These are phyloP conservation scores for Lophius piscatorius DNA, from an alignment of 2,113 vertebrate genomes.

Conservation along the genomic window DNA sequence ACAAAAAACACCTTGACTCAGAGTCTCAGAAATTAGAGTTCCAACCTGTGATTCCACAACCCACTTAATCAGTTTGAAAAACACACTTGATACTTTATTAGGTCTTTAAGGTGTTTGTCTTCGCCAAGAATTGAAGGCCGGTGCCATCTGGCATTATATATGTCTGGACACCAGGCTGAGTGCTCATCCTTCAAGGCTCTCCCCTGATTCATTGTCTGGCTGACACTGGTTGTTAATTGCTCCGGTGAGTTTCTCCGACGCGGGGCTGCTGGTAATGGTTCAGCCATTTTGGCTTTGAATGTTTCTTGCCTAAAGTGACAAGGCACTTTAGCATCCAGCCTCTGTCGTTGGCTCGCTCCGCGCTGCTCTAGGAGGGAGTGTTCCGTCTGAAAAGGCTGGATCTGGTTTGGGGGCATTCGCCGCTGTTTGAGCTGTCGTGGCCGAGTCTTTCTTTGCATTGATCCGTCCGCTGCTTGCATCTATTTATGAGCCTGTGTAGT, in stretches of 20 bases:
- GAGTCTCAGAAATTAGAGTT: too few relatives aligned
- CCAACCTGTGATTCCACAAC: too few relatives aligned
- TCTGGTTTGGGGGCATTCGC: conserved; percentile 33
- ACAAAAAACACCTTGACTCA: too few relatives aligned
- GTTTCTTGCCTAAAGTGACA: conserved; percentile 25
- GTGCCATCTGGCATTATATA: not conserved
- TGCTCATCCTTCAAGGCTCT: conserved; percentile 5
- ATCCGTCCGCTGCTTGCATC: conserved; percentile 38
- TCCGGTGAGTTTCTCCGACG: not conserved
- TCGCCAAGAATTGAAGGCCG: not conserved
- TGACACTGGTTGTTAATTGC: conserved; percentile 18
- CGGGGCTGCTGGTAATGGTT: conserved; percentile 1
- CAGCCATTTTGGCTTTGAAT: not conserved
- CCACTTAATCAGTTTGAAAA: too few relatives aligned
- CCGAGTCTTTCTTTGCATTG: conserved; percentile 51
- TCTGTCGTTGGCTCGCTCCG: conserved; percentile 38
- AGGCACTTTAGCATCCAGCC: conserved; percentile 17
- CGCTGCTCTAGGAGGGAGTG: conserved; percentile 25
- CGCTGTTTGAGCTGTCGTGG: conserved; percentile 18
- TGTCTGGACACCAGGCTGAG: not conserved
- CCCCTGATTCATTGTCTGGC: not conserved
- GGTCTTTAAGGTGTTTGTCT: too few relatives aligned
- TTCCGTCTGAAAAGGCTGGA: conserved; percentile 24
- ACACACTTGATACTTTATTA: too few relatives aligned
- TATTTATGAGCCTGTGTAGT: conserved; percentile 42